These are phyloP conservation scores for Drosophila multiciliata DNA, from an alignment of 2,888 invertebrate genomes.

Conservation along the genomic window DNA sequence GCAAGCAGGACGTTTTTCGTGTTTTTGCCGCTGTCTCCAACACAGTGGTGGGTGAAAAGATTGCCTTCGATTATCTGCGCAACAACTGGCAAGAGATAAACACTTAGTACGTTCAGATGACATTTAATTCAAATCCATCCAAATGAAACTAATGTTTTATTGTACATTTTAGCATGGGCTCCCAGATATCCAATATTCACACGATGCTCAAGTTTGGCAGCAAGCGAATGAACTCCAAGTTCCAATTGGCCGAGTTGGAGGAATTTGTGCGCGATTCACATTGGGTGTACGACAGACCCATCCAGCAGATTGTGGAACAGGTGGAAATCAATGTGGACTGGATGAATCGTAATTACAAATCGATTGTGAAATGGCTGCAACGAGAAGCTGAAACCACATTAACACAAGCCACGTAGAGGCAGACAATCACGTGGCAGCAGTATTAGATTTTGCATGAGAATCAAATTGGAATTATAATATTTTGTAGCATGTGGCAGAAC, in stretches of 20 bases:
- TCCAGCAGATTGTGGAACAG: conserved; percentile 92
- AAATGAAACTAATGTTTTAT: background rate
- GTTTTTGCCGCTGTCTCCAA: conserved; percentile 92
- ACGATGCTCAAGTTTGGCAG: conserved; percentile 90
- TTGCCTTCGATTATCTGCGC: conserved; percentile 91
- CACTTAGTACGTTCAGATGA: conserved; percentile 88
- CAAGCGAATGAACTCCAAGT: conserved; percentile 90
- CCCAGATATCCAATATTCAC: conserved; percentile 89
- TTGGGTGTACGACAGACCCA: conserved; percentile 90
- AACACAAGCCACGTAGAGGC: conserved; percentile 20
- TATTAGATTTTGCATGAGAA: conserved; percentile 52
- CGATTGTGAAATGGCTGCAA: conserved; percentile 91
- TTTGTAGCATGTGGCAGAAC: conserved; percentile 31
- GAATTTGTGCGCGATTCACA: conserved; percentile 88
- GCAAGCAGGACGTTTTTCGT: conserved; percentile 92
- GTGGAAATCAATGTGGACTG: conserved; percentile 93
- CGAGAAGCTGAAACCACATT: conserved; percentile 38
- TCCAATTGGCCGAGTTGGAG: conserved; percentile 91
- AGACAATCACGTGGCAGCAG: conserved; percentile 36
- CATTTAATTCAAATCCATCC: background rate
- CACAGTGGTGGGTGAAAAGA: conserved; percentile 92
- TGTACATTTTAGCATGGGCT: conserved; percentile 88
- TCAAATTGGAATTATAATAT: conserved; percentile 24
- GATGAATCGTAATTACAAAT: conserved; percentile 91
- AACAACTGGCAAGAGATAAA: conserved; percentile 90